Percentiles rank a stretch among this genome's conserved stretches.
phyloP scores from a whole-genome alignment of 1,140 invertebrate species.

The Leguminivora glycinivorella region DNA sequence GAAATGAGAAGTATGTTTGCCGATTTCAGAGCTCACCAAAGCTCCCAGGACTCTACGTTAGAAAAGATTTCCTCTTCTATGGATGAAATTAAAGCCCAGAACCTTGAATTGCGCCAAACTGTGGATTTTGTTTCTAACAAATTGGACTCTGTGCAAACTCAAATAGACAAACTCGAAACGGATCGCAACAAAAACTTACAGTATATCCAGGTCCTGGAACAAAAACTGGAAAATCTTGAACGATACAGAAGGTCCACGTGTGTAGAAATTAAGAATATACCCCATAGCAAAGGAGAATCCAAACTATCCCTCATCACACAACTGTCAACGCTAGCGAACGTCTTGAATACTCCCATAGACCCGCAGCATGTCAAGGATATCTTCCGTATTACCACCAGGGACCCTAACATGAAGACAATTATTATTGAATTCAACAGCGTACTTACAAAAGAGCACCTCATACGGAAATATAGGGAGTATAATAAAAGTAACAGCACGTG shows the following conservation, averaged over 20 bases:
- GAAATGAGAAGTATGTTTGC: conserved; percentile 37
- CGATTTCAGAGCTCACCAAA: conserved; percentile 35
- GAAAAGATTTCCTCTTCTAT: conserved; percentile 32
- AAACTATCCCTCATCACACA: conserved; percentile 32
- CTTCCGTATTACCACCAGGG: conserved; percentile 34
- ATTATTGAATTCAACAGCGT: conserved; percentile 28
- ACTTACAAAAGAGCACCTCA: conserved; percentile 11
- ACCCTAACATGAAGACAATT: conserved; percentile 31
- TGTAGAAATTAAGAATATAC: conserved; percentile 39
- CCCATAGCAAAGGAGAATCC: conserved; percentile 28
- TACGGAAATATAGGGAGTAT: background rate
- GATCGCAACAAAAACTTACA: conserved; percentile 1
- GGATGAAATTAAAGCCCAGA: conserved; percentile 36
- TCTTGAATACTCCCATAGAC: conserved; percentile 30
- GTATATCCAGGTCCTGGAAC: conserved; percentile 32
- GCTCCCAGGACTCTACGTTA: conserved; percentile 33
- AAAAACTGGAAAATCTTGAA: conserved; percentile 34
- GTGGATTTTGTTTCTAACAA: conserved; percentile 18
- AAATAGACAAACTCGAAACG: conserved; percentile 8
- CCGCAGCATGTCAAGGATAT: conserved; percentile 32
- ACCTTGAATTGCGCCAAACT: conserved; percentile 6
- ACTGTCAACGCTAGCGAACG: conserved; percentile 16
- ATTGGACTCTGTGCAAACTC: conserved; percentile 8
- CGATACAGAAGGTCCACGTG: conserved; percentile 32
- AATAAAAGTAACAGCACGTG: background rate